Conservation (phyloP, 2,888 invertebrate species). For the Argyra leucocephala region DNA sequence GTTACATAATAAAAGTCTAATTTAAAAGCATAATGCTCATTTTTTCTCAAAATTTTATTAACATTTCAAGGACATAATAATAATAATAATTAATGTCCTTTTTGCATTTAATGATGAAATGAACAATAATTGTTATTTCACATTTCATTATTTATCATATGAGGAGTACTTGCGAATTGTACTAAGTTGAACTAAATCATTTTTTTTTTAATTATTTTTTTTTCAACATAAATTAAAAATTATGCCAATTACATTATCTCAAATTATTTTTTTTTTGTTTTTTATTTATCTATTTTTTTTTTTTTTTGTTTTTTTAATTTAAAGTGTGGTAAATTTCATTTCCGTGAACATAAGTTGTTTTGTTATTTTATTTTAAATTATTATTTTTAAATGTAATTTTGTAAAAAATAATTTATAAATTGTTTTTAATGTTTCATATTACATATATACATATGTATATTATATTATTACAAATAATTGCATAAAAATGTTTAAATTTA, state of each 20-base stretch:
- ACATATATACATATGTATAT: too few relatives aligned
- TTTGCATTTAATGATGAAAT: too few relatives aligned
- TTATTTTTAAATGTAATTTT: background rate
- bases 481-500: background rate
- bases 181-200: background rate
- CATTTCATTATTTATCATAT: too few relatives aligned
- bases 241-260: background rate
- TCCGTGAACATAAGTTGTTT: background rate
- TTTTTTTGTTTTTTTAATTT: background rate
- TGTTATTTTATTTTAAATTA: background rate
- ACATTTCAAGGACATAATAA: too few relatives aligned
- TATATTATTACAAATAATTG: background rate
- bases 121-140: too few relatives aligned
- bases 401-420: background rate
- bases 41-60: too few relatives aligned
- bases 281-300: too few relatives aligned
- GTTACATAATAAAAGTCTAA: too few relatives aligned
- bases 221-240: background rate
- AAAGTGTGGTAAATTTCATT: constrained; percentile 1
- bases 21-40: too few relatives aligned
- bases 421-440: background rate
- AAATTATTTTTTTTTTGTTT: too few relatives aligned
- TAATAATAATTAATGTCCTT: too few relatives aligned
- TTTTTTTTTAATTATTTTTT: background rate
- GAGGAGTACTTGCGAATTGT: too few relatives aligned